Evolutionary conservation across 1,140 invertebrate species (phyloP).

Genomic region (Atta texana): DNA sequence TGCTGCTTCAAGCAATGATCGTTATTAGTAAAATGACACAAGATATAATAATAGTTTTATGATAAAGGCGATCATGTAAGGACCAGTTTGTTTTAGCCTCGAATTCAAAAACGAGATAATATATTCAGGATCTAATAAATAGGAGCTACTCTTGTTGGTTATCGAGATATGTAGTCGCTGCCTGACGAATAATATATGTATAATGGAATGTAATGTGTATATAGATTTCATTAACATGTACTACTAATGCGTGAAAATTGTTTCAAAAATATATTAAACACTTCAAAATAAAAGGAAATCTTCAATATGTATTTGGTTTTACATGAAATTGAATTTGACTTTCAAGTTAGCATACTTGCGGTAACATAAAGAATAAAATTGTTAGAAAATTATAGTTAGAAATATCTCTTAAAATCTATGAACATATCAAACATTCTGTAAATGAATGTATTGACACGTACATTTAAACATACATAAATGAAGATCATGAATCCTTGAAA

Average conservation of each 20-base stretch:
- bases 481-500: background rate
- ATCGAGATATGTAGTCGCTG: background rate
- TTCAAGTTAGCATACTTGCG: background rate
- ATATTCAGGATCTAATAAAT: background rate
- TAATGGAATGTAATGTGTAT: background rate
- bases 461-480: background rate
- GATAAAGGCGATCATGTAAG: slow-evolving; percentile 9
- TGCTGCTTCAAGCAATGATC: background rate
- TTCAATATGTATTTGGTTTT: background rate
- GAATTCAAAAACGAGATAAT: background rate
- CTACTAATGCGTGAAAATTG: background rate
- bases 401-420: background rate
- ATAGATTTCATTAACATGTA: background rate
- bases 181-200: slow-evolving; percentile 2
- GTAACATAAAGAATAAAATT: background rate
- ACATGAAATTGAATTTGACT: background rate
- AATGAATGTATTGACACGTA: background rate
- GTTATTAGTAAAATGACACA: slow-evolving; percentile 16
- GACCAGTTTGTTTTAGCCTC: background rate
- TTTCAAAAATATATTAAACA: background rate
- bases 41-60: slow-evolving; percentile 43
- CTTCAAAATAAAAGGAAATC: background rate
- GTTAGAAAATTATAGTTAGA: background rate
- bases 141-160: background rate
- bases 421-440: background rate